phyloP scores from a whole-genome alignment of 2,797 vertebrate species.

The Tarsius wallacei region DNA sequence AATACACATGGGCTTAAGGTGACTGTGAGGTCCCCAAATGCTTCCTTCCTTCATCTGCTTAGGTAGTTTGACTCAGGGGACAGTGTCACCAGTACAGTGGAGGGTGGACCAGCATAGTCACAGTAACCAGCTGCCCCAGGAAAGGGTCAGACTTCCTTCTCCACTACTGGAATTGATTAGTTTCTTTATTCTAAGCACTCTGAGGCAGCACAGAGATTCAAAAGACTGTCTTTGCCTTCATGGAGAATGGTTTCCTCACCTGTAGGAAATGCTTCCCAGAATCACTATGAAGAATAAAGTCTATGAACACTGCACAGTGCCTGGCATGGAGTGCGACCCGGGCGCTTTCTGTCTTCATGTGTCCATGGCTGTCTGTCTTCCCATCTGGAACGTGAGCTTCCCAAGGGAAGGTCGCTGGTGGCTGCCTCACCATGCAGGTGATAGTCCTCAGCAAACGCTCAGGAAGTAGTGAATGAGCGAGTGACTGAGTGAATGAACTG shows the following conservation, averaged over 20 bases:
- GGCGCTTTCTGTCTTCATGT: neutral
- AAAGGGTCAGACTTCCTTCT: neutral
- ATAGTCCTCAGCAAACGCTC: neutral
- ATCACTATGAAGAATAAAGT: neutral
- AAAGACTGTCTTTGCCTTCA: neutral
- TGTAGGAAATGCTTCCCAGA: neutral
- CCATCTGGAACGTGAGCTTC: neutral
- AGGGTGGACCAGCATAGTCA: neutral
- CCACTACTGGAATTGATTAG: too few relatives aligned
- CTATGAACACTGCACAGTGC: accelerated
- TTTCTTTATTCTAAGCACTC: neutral
- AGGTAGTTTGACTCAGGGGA: accelerated
- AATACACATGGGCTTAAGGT: accelerated
- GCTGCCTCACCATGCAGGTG: neutral
- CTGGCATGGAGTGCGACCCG: neutral
- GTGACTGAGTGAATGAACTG: neutral
- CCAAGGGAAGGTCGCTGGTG: accelerated
- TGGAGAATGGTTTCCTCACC: neutral
- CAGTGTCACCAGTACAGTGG: accelerated
- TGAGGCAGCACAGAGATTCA: neutral
- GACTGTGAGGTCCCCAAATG: accelerated
- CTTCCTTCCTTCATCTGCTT: neutral
- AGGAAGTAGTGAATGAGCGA: neutral
- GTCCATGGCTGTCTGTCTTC: neutral
- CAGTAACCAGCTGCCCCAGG: neutral